phyloP scores from a whole-genome alignment of 1,140 invertebrate species.

The Platyura marginata region DNA sequence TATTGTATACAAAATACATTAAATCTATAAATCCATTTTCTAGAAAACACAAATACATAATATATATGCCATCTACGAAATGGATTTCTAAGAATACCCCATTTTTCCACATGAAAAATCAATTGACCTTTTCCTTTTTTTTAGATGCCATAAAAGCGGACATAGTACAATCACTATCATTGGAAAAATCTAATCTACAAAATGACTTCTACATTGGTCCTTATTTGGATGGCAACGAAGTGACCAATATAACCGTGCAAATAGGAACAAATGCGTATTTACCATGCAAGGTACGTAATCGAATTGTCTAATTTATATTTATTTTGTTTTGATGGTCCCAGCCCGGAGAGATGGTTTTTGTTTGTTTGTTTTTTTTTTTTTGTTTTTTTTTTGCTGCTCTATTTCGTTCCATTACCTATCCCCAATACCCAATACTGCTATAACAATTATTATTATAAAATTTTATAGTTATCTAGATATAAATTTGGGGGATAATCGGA shows the following conservation, averaged over 20 bases:
- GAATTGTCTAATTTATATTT: not conserved
- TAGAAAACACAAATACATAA: too few species aligned
- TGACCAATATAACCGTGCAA: constrained; percentile 70
- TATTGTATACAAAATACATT: too few species aligned
- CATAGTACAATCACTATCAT: not conserved
- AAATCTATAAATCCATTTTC: too few species aligned
- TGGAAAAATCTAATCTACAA: not conserved
- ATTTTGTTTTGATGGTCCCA: not conserved
- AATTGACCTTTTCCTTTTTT: too few species aligned
- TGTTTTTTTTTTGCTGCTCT: not conserved
- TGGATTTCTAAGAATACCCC: too few species aligned
- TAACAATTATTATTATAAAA: not conserved
- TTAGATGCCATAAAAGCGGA: too few species aligned
- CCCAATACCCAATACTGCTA: not conserved
- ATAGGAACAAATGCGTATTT: constrained; percentile 71
- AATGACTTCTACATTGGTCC: not conserved
- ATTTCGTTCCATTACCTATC: not conserved
- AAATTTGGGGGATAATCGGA: too few species aligned
- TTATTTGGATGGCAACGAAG: constrained; percentile 19
- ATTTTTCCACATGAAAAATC: too few species aligned
- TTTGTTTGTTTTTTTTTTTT: not conserved
- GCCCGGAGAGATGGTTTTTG: not conserved
- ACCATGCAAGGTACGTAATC: constrained; percentile 54
- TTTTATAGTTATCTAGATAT: not conserved
- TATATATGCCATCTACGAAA: too few species aligned